Evolutionary conservation across 2,113 vertebrate genomes (phyloP), one percentile per base, ranked within the genome.

Genomic region (Tamias sibiricus): DNA sequence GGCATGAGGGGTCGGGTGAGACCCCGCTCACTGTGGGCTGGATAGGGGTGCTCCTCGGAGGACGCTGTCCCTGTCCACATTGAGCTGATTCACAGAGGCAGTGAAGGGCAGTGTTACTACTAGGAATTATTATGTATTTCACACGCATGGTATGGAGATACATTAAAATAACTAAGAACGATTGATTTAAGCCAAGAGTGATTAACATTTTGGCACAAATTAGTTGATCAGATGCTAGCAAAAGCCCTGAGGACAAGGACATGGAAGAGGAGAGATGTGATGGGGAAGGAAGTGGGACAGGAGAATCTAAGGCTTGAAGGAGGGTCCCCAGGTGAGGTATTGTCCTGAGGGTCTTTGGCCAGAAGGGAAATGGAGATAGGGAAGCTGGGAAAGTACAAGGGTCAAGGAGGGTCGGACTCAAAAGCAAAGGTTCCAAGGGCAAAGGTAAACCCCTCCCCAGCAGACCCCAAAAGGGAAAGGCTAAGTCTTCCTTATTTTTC

Each of bases 191-290:
- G 96, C 91, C 57, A 89, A 94, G 87, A 94, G 92, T 94, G 96
- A 98, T 97, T 95, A 97, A 97, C 94, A 97, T 98, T 96, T 97
- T 97, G 97, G 97, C 97, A 97, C 97, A 97, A 96, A 97, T 97
- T 95, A 97, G 87, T 91, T 92, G 96, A 97, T 97, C 97, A 96
- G 95, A 95, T 98, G 97, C 90, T 97, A 93, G 83, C 37, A 74
- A 77, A 95, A 95, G 94, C 95, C 96, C 87, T 87, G 79, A 71
- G 94, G 97, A 97, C 97, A 97, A 98, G 96, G 96, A 87, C 96
- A 90, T 40, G 59, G 94, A 92, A 96, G 79, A 97, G 85, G 72
- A 95, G 82, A 88, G 82, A 87, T 40, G 32, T 80, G 91, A 83
- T 52, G n/a, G 47, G 37, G n/a, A 82, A 82, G 14, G 92, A 97